Conservation (phyloP, 2,113 vertebrate species). For the Pogonocichla stellata region DNA sequence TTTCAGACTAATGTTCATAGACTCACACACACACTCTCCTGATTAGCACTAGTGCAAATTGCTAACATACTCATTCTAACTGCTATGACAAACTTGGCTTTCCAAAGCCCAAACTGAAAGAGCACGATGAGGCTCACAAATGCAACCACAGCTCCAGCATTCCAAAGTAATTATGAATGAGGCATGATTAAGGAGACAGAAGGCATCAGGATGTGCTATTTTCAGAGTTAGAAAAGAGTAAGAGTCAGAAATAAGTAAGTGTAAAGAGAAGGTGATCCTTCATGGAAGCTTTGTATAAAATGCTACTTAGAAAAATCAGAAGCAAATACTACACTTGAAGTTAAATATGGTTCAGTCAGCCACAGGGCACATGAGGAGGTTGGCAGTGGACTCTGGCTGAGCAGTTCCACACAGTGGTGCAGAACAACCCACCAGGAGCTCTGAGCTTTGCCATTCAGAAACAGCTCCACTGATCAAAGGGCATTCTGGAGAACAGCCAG, state of each 20-base stretch:
- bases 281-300: not conserved
- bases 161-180: constrained; percentile 7
- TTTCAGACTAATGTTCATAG: not conserved
- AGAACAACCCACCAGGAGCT: not conserved
- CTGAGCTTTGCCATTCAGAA: not conserved
- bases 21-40: not conserved
- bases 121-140: not conserved
- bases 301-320: not conserved
- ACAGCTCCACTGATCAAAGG: not conserved
- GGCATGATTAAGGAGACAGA: not conserved
- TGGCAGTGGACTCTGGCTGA: not conserved
- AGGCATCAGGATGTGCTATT: not conserved
- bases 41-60: not conserved
- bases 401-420: not conserved
- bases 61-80: not conserved
- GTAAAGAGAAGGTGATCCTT: not conserved
- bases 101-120: not conserved
- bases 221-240: not conserved
- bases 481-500: not conserved
- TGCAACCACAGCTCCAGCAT: not conserved
- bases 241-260: not conserved
- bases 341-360: not conserved
- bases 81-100: not conserved
- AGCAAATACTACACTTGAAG: fast-evolving
- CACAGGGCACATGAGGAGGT: fast-evolving